A percentile compares a stretch with the other conserved stretches of the same genome.
These are phyloP conservation scores for Corythornis cristatus DNA, from an alignment of 2,113 vertebrate genomes.

Conservation along the genomic window DNA sequence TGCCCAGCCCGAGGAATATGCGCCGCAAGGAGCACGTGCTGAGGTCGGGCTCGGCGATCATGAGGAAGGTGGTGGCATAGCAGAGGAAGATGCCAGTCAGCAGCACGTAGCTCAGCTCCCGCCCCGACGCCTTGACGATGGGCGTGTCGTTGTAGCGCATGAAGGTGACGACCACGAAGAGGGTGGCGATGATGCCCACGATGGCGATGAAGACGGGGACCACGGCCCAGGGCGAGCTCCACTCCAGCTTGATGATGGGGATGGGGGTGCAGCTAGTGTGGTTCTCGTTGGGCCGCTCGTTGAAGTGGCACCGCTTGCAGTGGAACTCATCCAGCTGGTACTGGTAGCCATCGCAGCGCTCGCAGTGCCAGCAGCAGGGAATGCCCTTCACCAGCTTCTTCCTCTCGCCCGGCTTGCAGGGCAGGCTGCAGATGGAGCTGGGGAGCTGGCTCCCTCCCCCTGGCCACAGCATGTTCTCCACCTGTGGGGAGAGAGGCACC, in stretches of 20 bases:
- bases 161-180: slow-evolving; percentile 91
- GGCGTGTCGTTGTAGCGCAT: slow-evolving; percentile 95
- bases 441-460: slow-evolving; percentile 82
- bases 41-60: slow-evolving; percentile 90
- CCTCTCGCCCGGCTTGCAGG: slow-evolving; percentile 89
- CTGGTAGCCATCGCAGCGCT: slow-evolving; percentile 94
- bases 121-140: slow-evolving; percentile 93
- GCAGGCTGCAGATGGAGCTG: slow-evolving; percentile 92
- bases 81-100: slow-evolving; percentile 95
- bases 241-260: slow-evolving; percentile 94
- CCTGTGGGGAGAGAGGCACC: slow-evolving; percentile 70
- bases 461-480: slow-evolving; percentile 89
- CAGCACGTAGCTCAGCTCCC: slow-evolving; percentile 94
- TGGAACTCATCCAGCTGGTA: slow-evolving; percentile 92
- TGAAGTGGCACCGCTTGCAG: slow-evolving; percentile 93
- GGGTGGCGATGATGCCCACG: slow-evolving; percentile 89
- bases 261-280: slow-evolving; percentile 91
- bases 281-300: slow-evolving; percentile 90
- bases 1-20: slow-evolving; percentile 93
- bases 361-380: slow-evolving; percentile 96
- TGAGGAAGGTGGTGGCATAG: slow-evolving; percentile 94
- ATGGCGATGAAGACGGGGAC: slow-evolving; percentile 91
- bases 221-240: slow-evolving; percentile 93
- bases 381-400: slow-evolving; percentile 96
- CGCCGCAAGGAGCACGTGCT: slow-evolving; percentile 89